A percentile compares a stretch with the other conserved stretches of the same genome.
These are phyloP conservation scores for Smittia sp. DNA, from an alignment of 2,888 invertebrate genomes.

Conservation along the genomic window DNA sequence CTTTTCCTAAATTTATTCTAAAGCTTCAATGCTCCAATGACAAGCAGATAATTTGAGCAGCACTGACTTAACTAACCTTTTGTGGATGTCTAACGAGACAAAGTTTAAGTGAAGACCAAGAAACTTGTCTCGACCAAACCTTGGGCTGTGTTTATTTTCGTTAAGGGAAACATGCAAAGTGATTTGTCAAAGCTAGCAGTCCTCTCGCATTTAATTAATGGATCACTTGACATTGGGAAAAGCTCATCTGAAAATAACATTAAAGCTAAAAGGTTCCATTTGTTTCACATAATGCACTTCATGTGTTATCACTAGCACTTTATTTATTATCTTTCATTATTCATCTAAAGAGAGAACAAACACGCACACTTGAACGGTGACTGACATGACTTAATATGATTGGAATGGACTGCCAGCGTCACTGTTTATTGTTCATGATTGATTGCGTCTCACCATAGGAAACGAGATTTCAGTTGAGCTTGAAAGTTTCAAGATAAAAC, in stretches of 20 bases:
- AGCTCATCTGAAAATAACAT: conserved; percentile 18
- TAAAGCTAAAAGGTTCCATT: conserved; percentile 15
- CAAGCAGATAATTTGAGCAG: no score
- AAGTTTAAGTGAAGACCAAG: neutral
- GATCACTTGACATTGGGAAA: conserved; percentile 5
- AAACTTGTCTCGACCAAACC: neutral
- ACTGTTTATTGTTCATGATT: conserved; percentile 8
- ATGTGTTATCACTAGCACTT: conserved; percentile 6
- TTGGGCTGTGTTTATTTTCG: conserved; percentile 32
- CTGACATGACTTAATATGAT: neutral
- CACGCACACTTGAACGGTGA: neutral
- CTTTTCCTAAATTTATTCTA: no score
- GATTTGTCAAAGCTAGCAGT: neutral
- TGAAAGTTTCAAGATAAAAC: no score
- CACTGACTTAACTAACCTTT: neutral
- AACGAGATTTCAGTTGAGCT: neutral
- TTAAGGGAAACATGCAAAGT: conserved; percentile 37
- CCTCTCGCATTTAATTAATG: conserved; percentile 10
- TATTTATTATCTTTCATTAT: neutral
- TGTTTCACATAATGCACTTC: neutral
- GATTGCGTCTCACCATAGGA: neutral
- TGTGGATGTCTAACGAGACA: conserved; percentile 7
- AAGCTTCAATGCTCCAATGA: no score
- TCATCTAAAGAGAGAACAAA: neutral
- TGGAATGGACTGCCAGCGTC: neutral